Percentiles rank a stretch among this genome's conserved stretches.
Conservation (phyloP, 2,113 vertebrate genomes). For the Alethe diademata region DNA sequence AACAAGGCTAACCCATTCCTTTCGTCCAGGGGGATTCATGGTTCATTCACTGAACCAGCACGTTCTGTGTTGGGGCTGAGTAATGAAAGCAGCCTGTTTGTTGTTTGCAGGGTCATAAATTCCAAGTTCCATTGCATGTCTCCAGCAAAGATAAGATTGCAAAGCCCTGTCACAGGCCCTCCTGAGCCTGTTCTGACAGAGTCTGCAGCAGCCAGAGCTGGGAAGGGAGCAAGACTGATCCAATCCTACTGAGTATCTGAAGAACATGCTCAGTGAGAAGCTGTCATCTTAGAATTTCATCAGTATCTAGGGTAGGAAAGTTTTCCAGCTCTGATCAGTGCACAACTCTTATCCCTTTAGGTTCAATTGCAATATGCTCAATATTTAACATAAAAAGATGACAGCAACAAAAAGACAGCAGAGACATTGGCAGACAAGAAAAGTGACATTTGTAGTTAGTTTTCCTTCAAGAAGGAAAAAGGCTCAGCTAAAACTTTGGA, state of each 20-base stretch:
- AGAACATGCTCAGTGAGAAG: neutral
- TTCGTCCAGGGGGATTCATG: rapidly evolving
- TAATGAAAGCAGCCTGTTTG: neutral
- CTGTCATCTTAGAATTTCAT: neutral
- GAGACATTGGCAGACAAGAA: neutral
- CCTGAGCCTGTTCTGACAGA: neutral
- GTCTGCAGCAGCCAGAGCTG: neutral
- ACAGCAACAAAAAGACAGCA: neutral
- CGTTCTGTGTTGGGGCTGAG: neutral
- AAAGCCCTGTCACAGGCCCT: neutral
- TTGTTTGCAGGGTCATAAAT: neutral
- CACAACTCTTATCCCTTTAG: neutral
- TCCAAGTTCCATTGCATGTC: neutral
- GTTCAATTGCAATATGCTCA: neutral
- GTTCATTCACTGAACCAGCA: neutral
- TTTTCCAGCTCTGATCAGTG: neutral
- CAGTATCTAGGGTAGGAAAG: neutral
- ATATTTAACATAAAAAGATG: neutral
- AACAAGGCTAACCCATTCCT: neutral
- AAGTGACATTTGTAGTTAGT: neutral
- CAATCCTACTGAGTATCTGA: neutral
- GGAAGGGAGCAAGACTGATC: neutral
- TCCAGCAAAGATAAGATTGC: neutral
- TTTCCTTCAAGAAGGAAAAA: neutral
- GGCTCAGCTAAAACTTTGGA: neutral